These are phyloP conservation scores for Camptogramma bilineatum DNA, from an alignment of 2,888 invertebrate genomes.

Conservation along the genomic window DNA sequence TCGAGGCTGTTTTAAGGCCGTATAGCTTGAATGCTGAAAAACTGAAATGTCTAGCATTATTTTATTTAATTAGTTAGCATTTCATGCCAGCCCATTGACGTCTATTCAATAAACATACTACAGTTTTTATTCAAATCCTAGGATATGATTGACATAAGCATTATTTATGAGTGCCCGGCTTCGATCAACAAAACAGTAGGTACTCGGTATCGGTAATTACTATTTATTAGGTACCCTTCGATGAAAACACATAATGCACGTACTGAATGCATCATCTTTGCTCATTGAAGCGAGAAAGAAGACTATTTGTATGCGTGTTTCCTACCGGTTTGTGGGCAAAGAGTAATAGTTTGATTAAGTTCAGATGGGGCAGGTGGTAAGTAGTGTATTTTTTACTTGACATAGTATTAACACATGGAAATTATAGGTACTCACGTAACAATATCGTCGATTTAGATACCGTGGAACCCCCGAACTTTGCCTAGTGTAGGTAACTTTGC, in stretches of 20 bases:
- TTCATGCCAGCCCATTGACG: too few relatives aligned
- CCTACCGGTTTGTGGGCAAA: slow-evolving; percentile 43
- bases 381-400: too few relatives aligned
- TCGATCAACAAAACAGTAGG: too few relatives aligned
- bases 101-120: neutral
- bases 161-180: slow-evolving; percentile 20
- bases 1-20: too few relatives aligned
- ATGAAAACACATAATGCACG: slow-evolving; percentile 21
- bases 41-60: too few relatives aligned
- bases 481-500: too few relatives aligned
- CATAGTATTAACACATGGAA: too few relatives aligned
- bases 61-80: too few relatives aligned
- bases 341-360: slow-evolving; percentile 9
- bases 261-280: slow-evolving; percentile 31
- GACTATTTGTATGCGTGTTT: slow-evolving; percentile 48
- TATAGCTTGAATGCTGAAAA: too few relatives aligned
- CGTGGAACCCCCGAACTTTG: too few relatives aligned
- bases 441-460: too few relatives aligned
- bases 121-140: neutral
- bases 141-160: slow-evolving; percentile 10
- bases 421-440: too few relatives aligned
- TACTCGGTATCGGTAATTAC: slow-evolving; percentile 17
- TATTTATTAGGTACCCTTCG: slow-evolving; percentile 23
- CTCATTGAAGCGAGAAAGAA: slow-evolving; percentile 44
- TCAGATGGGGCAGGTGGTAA: neutral